These are phyloP conservation scores for Aurelia sp. DNA, from an alignment of 30 jellyfish, hydroid and myxozoan species.

Conservation along the genomic window DNA sequence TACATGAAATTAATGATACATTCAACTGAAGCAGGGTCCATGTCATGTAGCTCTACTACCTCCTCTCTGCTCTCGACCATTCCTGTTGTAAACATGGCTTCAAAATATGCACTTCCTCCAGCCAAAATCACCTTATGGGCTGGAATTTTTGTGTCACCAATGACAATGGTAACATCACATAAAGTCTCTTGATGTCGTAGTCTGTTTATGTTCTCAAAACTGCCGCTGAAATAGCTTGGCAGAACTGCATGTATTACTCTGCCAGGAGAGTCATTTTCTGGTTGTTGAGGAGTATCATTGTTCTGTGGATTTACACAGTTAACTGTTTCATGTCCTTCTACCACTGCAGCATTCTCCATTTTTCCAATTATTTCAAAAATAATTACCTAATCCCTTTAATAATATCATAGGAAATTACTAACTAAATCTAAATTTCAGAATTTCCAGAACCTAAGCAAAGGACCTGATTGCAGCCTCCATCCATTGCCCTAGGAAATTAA, in stretches of 20 bases:
- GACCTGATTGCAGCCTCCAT: too few species aligned
- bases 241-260: background rate
- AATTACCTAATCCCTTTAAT: too few species aligned
- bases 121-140: slow-evolving; percentile 90
- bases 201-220: slow-evolving; percentile 71
- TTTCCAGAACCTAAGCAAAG: too few species aligned
- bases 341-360: slow-evolving; percentile 5
- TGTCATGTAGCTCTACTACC: slow-evolving; percentile 68
- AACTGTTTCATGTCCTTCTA: background rate
- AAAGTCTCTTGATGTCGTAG: slow-evolving; percentile 50
- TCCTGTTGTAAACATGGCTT: slow-evolving; percentile 91
- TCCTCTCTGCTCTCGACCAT: slow-evolving; percentile 75
- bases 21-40: slow-evolving; percentile 77
- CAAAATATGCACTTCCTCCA: slow-evolving; percentile 84
- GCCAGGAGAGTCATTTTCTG: background rate
- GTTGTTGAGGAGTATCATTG: background rate
- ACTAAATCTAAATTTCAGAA: too few species aligned
- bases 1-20: slow-evolving; percentile 72
- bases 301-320: background rate
- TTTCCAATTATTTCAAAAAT: too few species aligned
- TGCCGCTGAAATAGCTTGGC: slow-evolving; percentile 29
- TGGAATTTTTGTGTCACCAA: slow-evolving; percentile 53
- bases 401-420: too few species aligned
- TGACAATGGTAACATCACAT: slow-evolving; percentile 75
- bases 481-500: too few species aligned